Evolutionary conservation across 2,113 vertebrate genomes (phyloP), one percentile per base, ranked within the genome.

Genomic region (Trichomycterus rosablanca): DNA sequence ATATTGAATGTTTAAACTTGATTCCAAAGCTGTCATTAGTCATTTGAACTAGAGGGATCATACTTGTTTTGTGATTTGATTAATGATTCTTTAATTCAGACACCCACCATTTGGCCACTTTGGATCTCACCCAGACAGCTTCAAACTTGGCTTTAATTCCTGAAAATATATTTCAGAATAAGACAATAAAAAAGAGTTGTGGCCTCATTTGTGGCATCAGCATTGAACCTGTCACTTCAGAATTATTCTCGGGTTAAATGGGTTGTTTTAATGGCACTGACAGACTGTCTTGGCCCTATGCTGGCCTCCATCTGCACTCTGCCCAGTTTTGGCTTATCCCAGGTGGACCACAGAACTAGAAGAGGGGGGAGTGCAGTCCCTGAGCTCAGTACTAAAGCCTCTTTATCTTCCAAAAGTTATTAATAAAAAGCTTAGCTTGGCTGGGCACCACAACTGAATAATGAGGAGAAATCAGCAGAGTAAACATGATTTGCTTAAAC

Each of bases 241-340:
- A 87, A 78, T 85, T 85, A 86, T 86, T 83, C 81, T 85, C 82
- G 79, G 88, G 91, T 89, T 92, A 88, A 91, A 92, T 91, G 89
- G 92, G 86, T 90, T 87, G 87, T 90, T 89, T 87, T 89, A 89
- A 89, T 90, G 87, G 84, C 82, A 82, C 86, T 91, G 90, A 90
- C 89, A 91, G 87, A 76, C 86, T 89, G 89, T 86, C 89, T 89
- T 85, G 82, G 85, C 87, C 87, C 83, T 82, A 83, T 76, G 83
- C 85, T 84, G 86, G 83, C 84, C 86, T 86, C 90, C 89, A 90
- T 91, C 89, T 91, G 89, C 84, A 87, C 86, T 80, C 20, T 53
- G 51, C 64, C 63, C 68, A 66, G 35, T 28, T 20, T 44, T n/a
- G 40, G 63, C 63, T 66, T 48, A 49, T 71, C 57, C 57, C 63